Base-by-base conservation (phyloP, 1,140 invertebrate species). In the Muscidifurax raptorellus region DNA sequence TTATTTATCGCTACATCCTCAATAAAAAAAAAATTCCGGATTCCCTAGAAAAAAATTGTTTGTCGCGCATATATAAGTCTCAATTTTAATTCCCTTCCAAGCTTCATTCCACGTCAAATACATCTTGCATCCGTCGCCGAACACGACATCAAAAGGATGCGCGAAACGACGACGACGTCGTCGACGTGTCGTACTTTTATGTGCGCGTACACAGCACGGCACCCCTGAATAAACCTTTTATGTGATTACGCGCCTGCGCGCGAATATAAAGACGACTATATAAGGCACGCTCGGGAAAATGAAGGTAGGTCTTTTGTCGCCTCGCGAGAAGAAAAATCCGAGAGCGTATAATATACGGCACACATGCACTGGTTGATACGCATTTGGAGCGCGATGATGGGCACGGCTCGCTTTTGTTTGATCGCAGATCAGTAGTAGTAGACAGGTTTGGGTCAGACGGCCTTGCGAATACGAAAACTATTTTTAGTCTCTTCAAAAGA, bases 401-500 rank as follows among this genome's bases (percentile, higher is more conserved):
- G 4, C 40, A 40, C 10, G 4, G 4, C 40, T 40, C 40, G 40
- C 10, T 40, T n/a, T n/a, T n/a, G n/a, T n/a, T n/a, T n/a, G n/a
- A 40, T 9, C 2, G 5, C 1, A 10, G 10, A 2, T 6, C 10
- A 40, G 36, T 44, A 25, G 36, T 74, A 44, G 40, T 40, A 36
- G 30, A 3, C 25, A 13, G 9, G n/a, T 74, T 22, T 74, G 1
- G 30, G 32, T 40, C 30, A 74, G 71, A 36, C 25, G 1, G 1
- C 22, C 18, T 7, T 40, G 22, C 85, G 87, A 44, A 81, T 76
- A n/a, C 74, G 27, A 18, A 64, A 81, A 66, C 18, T 88, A 18
- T n/a, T n/a, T n/a, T n/a, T n/a, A n/a, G n/a, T n/a, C n/a, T n/a
- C n/a, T n/a, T n/a, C n/a, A n/a, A n/a, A n/a, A n/a, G n/a, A n/a